Base-by-base conservation (phyloP, 2,797 vertebrate genomes). In the Lutjanus campechanus region DNA sequence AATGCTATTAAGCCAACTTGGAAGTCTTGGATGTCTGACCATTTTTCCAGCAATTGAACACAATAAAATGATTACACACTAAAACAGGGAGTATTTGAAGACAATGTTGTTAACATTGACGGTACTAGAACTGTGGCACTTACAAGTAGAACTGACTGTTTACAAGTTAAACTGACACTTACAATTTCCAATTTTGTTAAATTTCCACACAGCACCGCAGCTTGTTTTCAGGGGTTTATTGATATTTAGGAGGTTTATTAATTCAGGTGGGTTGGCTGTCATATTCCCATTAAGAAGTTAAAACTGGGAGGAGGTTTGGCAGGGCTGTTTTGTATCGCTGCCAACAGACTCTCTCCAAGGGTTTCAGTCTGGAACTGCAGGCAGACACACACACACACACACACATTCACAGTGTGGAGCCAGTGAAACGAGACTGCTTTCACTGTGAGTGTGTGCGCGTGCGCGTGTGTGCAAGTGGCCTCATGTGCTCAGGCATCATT, bases 271-370 rank as follows among this genome's bases (percentile, higher is more conserved):
- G 88, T 78, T 73, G 79, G 84, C 87, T 85, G 90, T 91, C 90
- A 88, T 80, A 41, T 89, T 91, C 86, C 88, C 83, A 93, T 91
- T 91, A 92, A 89, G 91, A 89, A 90, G 91, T 77, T 82, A 85
- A 90, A 88, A 87, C 70, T 77, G 79, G 83, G 73, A 85, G 88
- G 78, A 78, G 82, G 72, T 88, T 90, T 95, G 94, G 94, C 94
- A 91, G 62, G 49, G 64, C 80, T 25, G 64, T 66, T 83, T 44
- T 54, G 69, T 71, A 54, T 88, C 59, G 11, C 89, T 93, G 93
- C 94, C 93, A 94, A 89, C 82, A 90, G 58, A 82, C 75, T 83
- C 79, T 89, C 91, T 93, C 91, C 74, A 25, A 83, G 89, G 91
- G 86, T 77, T 87, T 81, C 73, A 88, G 83, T 75, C 79, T 88